Conservation (phyloP, 2,113 vertebrate genomes). For the Aplodontia rufa region DNA sequence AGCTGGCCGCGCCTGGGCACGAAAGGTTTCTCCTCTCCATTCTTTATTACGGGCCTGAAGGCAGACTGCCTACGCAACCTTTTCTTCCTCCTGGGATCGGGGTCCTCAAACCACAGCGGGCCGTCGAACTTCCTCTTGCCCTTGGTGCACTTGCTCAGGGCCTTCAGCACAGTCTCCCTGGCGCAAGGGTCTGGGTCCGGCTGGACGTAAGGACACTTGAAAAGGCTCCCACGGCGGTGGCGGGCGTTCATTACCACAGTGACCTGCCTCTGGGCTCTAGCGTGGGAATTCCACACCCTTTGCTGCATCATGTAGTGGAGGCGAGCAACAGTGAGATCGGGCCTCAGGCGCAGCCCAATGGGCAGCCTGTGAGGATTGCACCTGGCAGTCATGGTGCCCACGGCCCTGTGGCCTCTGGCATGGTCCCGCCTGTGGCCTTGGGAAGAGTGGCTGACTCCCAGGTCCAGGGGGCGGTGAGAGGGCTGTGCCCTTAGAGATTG, state of each 20-base stretch:
- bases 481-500: accelerated
- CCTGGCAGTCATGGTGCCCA: no score
- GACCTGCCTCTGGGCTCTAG: no score
- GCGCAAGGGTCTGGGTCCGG: accelerated
- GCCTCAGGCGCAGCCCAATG: not conserved
- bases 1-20: not conserved
- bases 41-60: not conserved
- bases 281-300: no score
- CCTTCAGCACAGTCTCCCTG: accelerated
- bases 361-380: not conserved
- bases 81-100: accelerated
- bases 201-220: accelerated
- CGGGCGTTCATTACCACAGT: not conserved
- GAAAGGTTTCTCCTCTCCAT: not conserved
- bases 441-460: no score
- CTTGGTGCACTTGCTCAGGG: not conserved
- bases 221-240: accelerated
- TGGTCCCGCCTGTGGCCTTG: no score
- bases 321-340: not conserved
- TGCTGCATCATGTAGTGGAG: no score
- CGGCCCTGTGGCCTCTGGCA: no score
- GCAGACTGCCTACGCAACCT: not conserved
- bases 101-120: not conserved
- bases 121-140: no score
- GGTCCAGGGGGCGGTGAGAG: accelerated